These are phyloP conservation scores for Malthinus seriepunctatus DNA, from an alignment of 2,888 invertebrate species.

Conservation along the genomic window DNA sequence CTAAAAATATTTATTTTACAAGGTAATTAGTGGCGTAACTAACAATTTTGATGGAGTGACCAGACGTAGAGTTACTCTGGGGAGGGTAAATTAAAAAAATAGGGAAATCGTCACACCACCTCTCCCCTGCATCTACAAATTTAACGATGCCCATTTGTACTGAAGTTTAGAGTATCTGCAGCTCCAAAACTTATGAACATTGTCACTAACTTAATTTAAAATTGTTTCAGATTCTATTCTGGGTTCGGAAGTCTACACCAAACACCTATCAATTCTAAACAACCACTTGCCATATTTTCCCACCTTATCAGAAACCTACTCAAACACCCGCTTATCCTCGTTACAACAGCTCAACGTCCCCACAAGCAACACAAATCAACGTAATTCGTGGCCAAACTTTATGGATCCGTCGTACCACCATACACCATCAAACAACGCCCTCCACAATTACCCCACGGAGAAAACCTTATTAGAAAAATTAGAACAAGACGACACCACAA, in stretches of 20 bases:
- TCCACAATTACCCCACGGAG: constrained; percentile 6
- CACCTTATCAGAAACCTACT: constrained; percentile 44
- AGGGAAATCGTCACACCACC: too few species aligned
- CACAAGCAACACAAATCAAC: constrained; percentile 55
- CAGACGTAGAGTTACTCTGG: too few species aligned
- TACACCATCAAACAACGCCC: constrained; percentile 48
- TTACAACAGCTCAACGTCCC: constrained; percentile 58
- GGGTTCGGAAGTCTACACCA: constrained; percentile 45
- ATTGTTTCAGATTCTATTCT: constrained; percentile 32
- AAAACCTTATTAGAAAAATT: constrained; percentile 1
- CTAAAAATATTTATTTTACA: too few species aligned
- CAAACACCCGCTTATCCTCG: constrained; percentile 58
- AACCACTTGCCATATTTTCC: constrained; percentile 41
- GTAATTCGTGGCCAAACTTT: constrained; percentile 59
- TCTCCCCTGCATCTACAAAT: too few species aligned
- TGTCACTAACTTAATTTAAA: too few species aligned
- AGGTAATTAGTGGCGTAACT: too few species aligned
- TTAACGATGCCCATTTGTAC: too few species aligned
- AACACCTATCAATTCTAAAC: constrained; percentile 37
- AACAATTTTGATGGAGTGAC: too few species aligned
- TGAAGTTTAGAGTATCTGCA: too few species aligned
- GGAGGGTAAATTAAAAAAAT: too few species aligned
- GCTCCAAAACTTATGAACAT: too few species aligned
- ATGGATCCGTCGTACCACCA: constrained; percentile 59
- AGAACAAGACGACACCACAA: constrained; percentile 34